Base-by-base conservation (phyloP, 2,888 invertebrate genomes). In the Ernsta delagoae region DNA sequence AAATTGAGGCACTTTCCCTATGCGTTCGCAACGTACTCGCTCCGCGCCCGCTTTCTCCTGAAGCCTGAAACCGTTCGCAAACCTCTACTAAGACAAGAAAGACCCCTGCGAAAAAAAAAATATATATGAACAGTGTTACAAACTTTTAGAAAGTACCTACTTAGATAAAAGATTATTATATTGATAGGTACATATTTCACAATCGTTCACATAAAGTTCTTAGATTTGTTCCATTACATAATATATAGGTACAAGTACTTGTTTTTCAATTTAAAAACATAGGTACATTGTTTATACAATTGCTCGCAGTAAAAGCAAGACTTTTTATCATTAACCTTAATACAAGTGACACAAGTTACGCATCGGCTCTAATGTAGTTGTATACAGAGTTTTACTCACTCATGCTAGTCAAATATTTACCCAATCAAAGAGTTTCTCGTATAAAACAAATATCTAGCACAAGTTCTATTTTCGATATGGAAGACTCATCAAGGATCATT, bases 381-480 rank as follows among this genome's bases (percentile, higher is more conserved):
- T 70, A 70, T 59, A 59, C 43, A 72, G 65, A 70, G 68, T 73
- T 66, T 72, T 70, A 69, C 69, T 69, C 74, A 62, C 54, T 57
- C 73, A 78, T 73, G 75, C 77, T 77, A 75, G 77, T 83, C 83
- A 83, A 82, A 84, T 83, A 82, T 83, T 81, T 78, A 83, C 85
- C 85, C 85, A 79, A 77, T 78, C 77, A 78, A 80, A 83, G 79
- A 84, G 82, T 77, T 79, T 79, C 77, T 81, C 81, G 74, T 79
- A 77, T 80, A 78, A 82, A 83, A 83, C 79, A 82, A 83, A 84
- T 83, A 82, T 83, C 85, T 89, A 91, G 87, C 85, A 84, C 87
- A 85, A 86, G 80, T 82, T 82, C 89, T 91, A 90, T 91, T 83
- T 89, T 90, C 89, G 93, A 93, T 93, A 94, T 94, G 94, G 94